phyloP scores from a whole-genome alignment of 2,888 invertebrate genomes.

The Adelognathus sp. region DNA sequence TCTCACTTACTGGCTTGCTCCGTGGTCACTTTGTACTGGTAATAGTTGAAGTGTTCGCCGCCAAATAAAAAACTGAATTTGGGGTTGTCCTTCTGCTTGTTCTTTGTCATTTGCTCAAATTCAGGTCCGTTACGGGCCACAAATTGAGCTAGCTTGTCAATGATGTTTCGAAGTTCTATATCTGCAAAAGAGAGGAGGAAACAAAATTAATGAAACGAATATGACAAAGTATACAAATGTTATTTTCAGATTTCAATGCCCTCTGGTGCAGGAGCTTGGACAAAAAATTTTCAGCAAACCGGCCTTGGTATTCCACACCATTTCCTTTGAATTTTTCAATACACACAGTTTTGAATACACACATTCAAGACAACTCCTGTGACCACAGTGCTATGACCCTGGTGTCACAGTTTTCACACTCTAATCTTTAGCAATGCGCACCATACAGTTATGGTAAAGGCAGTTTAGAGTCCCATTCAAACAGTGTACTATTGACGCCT shows the following conservation, averaged over 20 bases:
- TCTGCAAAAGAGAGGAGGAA: slow-evolving; percentile 83
- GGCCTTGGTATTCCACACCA: too few relatives aligned
- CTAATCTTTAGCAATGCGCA: too few relatives aligned
- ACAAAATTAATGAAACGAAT: slow-evolving; percentile 5
- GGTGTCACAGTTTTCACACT: too few relatives aligned
- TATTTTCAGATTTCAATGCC: not conserved
- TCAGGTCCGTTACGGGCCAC: slow-evolving; percentile 99
- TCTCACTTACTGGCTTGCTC: slow-evolving; percentile 95
- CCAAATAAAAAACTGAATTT: slow-evolving; percentile 99
- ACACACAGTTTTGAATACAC: too few relatives aligned
- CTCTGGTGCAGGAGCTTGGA: too few relatives aligned
- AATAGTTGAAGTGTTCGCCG: slow-evolving; percentile 97
- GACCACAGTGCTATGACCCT: too few relatives aligned
- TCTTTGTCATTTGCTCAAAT: slow-evolving; percentile 99
- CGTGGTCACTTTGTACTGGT: slow-evolving; percentile 96
- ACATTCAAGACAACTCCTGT: too few relatives aligned
- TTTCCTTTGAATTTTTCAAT: too few relatives aligned
- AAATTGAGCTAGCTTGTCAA: slow-evolving; percentile 99
- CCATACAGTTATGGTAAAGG: too few relatives aligned
- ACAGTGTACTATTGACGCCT: too few relatives aligned
- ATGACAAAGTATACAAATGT: not conserved
- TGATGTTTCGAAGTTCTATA: slow-evolving; percentile 97
- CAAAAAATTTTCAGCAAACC: too few relatives aligned
- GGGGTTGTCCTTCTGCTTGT: slow-evolving; percentile 98
- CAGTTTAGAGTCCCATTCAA: too few relatives aligned